A percentile compares a stretch with the other conserved stretches of the same genome.
Evolutionary conservation across 1,140 invertebrate species (phyloP).

Genomic region (Forficula auricularia): DNA sequence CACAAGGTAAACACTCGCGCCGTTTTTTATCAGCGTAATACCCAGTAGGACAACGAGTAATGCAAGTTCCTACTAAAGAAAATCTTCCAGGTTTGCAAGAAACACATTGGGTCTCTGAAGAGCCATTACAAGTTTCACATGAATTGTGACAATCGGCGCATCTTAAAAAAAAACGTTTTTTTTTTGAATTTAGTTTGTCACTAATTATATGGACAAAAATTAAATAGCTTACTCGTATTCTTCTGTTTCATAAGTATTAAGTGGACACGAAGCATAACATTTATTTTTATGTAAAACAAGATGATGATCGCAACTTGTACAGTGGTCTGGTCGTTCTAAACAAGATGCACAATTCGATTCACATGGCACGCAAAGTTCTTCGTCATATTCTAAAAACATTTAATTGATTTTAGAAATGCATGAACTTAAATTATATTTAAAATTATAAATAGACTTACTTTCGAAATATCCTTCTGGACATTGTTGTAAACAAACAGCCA

Average conservation of each 20-base stretch:
- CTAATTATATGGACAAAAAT: neutral
- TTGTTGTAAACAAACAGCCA: slow-evolving; percentile 62
- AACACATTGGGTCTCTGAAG: slow-evolving; percentile 57
- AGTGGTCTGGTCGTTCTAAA: slow-evolving; percentile 57
- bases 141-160: slow-evolving; percentile 58
- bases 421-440: neutral
- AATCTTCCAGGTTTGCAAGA: slow-evolving; percentile 49
- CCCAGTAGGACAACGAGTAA: slow-evolving; percentile 42
- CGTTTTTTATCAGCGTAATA: slow-evolving; percentile 56
- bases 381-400: slow-evolving; percentile 37
- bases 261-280: slow-evolving; percentile 63
- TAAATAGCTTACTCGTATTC: slow-evolving; percentile 52
- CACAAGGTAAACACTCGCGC: slow-evolving; percentile 53
- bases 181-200: neutral
- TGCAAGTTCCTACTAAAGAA: slow-evolving; percentile 30
- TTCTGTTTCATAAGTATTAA: slow-evolving; percentile 62
- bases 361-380: slow-evolving; percentile 59
- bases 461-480: slow-evolving; percentile 75
- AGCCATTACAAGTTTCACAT: slow-evolving; percentile 67
- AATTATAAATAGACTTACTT: slow-evolving; percentile 30
- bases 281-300: slow-evolving; percentile 59
- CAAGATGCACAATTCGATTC: slow-evolving; percentile 64
- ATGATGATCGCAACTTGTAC: slow-evolving; percentile 67
- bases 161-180: slow-evolving; percentile 23
- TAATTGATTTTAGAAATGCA: neutral